Evolutionary conservation across 1,140 invertebrate species (phyloP), one percentile per base, ranked within the genome.

Genomic region (Paralvinella palmiformis): DNA sequence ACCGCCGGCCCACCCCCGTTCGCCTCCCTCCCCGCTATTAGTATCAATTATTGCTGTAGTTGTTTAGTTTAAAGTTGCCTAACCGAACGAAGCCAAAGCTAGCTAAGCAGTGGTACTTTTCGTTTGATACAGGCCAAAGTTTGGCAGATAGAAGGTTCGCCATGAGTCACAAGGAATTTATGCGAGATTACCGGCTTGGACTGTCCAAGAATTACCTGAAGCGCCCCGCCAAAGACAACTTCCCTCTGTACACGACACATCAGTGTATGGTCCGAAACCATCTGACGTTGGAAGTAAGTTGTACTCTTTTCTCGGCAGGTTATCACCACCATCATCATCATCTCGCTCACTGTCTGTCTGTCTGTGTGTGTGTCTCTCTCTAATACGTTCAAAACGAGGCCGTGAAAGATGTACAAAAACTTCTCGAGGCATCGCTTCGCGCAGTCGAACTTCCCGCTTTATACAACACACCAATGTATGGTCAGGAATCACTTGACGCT

Each of bases 181-280:
- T 27, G 24, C 24, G 48, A 52, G 31, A 52, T 52, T 52, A 52
- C 31, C 48, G 48, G 24, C 48, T 57, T 3, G 55, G 55, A 3
- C n/a, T 57, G 55, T 57, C 55, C 2, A 31, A 57, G 55, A 57
- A 57, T 33, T 57, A 57, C 55, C 29, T 57, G 55, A n/a, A 57
- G 33, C 55, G 27, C 22, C 5, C 55, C 35, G 55, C 55, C 22
- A 57, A 57, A 4, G 55, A 57, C 27, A 57, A 57, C 55, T 57
- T 31, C 33, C 55, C 55, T 17, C 22, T 1, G 22, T 57, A 57
- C 35, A 33, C 55, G 22, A 57, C 27, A 7, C 33, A 33, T 32
- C 27, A 57, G 20, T 57, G 55, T 32, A 57, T 57, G 55, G 55
- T 57, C 35, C 29, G 29, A 33, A 31, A 36, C 33, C 55, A 57